A percentile compares a stretch with the other conserved stretches of the same genome.
These are phyloP conservation scores for Erpornis zantholeuca DNA, from an alignment of 2,113 vertebrate genomes.

Conservation along the genomic window DNA sequence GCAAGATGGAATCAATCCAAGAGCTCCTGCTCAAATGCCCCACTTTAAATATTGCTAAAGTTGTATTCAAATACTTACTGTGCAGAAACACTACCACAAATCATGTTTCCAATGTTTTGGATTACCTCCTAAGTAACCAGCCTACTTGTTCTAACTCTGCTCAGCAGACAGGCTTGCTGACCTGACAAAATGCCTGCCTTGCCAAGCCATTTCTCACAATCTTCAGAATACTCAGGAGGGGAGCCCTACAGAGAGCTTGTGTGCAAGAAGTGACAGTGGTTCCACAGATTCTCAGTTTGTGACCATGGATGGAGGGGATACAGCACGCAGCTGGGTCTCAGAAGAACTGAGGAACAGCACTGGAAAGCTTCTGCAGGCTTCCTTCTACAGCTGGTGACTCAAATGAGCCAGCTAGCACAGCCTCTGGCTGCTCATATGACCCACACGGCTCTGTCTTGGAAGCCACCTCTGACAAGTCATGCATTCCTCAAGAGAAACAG, in stretches of 20 bases:
- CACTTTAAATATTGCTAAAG: not conserved
- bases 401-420: not conserved
- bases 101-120: not conserved
- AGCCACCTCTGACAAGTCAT: not conserved
- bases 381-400: constrained; percentile 24
- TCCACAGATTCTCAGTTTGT: not conserved
- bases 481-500: not conserved
- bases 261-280: not conserved
- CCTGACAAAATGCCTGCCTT: not conserved
- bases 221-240: not conserved
- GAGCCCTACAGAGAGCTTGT: not conserved
- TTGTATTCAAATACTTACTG: not conserved
- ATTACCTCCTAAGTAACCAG: not conserved
- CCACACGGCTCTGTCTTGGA: not conserved
- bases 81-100: not conserved
- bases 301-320: not conserved
- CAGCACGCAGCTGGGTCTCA: not conserved
- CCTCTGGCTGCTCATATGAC: constrained; percentile 1
- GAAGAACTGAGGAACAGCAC: not conserved
- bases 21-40: not conserved
- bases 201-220: not conserved
- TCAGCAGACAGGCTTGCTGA: not conserved
- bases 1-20: not conserved
- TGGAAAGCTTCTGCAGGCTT: not conserved
- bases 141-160: not conserved